Evolutionary conservation across 2,888 invertebrate species (phyloP), one percentile per base, ranked within the genome.

Genomic region (Cylloceria caligata): DNA sequence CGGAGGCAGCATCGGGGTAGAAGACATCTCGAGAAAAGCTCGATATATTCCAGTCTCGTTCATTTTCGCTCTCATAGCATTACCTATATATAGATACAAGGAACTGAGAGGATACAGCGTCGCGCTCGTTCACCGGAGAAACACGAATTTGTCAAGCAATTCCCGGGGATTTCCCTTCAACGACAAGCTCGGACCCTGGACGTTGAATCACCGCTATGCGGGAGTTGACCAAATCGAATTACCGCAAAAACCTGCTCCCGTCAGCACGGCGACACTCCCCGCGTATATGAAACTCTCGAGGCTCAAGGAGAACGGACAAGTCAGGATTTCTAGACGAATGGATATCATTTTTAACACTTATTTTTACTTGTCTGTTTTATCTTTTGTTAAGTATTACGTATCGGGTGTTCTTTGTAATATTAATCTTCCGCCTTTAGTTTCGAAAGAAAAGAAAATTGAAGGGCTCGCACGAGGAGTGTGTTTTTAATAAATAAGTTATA

Each of bases 151-250:
- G 85, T 88, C 88, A 87, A 88, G 87, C 87, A 88, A 89, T 90
- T 89, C 86, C 85, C 85, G 73, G 80, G 87, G 88, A 90, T 90
- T 87, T 72, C 65, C 19, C 72, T 71, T 69, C n/a, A 57, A 7
- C 52, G 52, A 39, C 64, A 13, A 57, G 21, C 30, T 19, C 30
- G 55, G 36, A 62, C 34, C 21, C 36, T 57, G 57, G 57, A 71
- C 78, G 83, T 62, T 65, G 72, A 85, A 86, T 88, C 89, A 88
- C 87, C 87, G 85, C 86, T 85, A 86, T 86, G 77, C 79, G 74
- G 55, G 82, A 79, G 83, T 78, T 52, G 78, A 87, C 85, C 89
- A 90, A 90, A 91, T 91, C 89, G 89, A 90, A 90, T 90, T 90
- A 90, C 88, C 81, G 77, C 81, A 80, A 76, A 85, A 74, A 76